Base-by-base conservation (phyloP, 2,797 vertebrate genomes). In the Echeneis naucrates region DNA sequence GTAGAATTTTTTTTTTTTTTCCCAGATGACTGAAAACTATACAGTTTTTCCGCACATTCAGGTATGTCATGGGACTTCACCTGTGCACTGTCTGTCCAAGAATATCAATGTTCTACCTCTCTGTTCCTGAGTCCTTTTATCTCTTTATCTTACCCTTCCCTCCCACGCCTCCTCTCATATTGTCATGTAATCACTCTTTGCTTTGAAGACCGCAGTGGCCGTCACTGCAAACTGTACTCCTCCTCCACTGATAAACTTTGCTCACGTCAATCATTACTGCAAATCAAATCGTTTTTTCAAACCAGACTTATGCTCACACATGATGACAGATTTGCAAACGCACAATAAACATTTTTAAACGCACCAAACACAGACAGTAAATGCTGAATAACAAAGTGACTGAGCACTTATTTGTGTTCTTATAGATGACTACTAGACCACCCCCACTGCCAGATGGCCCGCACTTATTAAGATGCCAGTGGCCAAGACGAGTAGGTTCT, bases 371-470 rank as follows among this genome's bases (percentile, higher is more conserved):
- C 42, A 2, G 70, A 17, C 24, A 16, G n/a, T 16, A 78, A 67
- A 32, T 55, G 13, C 37, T 53, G 71, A 71, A 53, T 32, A 64
- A 61, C 10, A 35, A 10, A 21, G 33, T 63, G 24, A 75, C 24
- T 64, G 26, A 58, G 9, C 10, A 21, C 67, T 58, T 68, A 33
- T 35, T 35, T 26, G 27, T 70, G 24, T 81, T 80, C 60, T 73
- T 70, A 83, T 80, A 65, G 68, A 75, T 66, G 44, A 62, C 33
- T 80, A 67, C 58, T 47, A 52, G 57, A 61, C 71, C 79, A 81
- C 85, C 81, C 83, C 81, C 85, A 77, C 51, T 24, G 63, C 80
- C 89, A 89, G 86, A 91, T 88, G 87, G 88, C 61, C 47, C 10
- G 12, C 50, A 47, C 53, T 90, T 83, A 78, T 76, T 65, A 64